These are phyloP conservation scores for Poecile atricapillus DNA, from an alignment of 2,113 vertebrate genomes.

Conservation along the genomic window DNA sequence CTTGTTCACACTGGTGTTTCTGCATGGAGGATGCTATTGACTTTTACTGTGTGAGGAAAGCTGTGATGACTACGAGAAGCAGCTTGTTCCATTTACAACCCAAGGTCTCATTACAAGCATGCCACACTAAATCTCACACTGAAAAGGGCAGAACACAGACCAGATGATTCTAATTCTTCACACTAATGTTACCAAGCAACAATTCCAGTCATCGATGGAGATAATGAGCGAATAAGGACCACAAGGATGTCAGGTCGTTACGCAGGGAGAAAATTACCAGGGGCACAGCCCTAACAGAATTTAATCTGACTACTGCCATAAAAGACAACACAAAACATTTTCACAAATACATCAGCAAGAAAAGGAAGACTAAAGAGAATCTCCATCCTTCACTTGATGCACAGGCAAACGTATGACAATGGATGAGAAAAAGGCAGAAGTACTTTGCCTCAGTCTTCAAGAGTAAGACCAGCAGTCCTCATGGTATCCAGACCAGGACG, in stretches of 20 bases:
- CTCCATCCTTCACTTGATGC: background rate
- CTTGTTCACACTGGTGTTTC: background rate
- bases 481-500: background rate
- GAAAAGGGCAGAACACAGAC: background rate
- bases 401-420: background rate
- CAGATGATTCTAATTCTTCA: background rate
- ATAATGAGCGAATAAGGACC: background rate
- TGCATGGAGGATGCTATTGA: background rate
- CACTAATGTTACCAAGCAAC: background rate
- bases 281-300: background rate
- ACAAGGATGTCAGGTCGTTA: background rate
- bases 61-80: accelerated
- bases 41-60: background rate
- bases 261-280: background rate
- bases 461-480: background rate
- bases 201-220: background rate
- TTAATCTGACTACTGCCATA: background rate
- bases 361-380: background rate
- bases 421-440: background rate
- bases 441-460: background rate
- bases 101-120: background rate
- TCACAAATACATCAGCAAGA: background rate
- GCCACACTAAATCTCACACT: background rate
- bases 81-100: background rate
- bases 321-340: background rate